phyloP scores from a whole-genome alignment of 1,140 invertebrate genomes.

The Drosophila busckii region DNA sequence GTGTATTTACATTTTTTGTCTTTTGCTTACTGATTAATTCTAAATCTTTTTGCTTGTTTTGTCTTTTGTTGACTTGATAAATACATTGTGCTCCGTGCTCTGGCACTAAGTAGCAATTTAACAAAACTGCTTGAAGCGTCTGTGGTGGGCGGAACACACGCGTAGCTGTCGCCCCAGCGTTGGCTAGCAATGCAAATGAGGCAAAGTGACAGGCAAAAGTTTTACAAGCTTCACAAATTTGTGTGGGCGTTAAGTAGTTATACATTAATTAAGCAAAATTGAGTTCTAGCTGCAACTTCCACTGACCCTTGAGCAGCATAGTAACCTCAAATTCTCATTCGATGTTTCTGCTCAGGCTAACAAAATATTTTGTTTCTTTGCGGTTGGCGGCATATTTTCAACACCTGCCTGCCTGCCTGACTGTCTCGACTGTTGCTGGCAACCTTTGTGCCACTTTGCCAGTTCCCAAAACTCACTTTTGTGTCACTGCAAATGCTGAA shows the following conservation, averaged over 20 bases:
- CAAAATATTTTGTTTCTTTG: slow-evolving; percentile 51
- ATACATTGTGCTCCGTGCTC: slow-evolving; percentile 40
- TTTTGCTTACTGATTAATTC: slow-evolving; percentile 32
- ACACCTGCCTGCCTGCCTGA: slow-evolving; percentile 66
- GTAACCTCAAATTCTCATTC: slow-evolving; percentile 60
- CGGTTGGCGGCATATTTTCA: slow-evolving; percentile 69
- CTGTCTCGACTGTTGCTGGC: slow-evolving; percentile 52
- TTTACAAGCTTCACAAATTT: too few relatives aligned
- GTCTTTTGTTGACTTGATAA: slow-evolving; percentile 36
- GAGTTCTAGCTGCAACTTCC: not conserved
- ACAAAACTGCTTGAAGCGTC: slow-evolving; percentile 8
- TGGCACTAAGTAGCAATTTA: slow-evolving; percentile 64
- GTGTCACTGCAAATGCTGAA: slow-evolving; percentile 55
- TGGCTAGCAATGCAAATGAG: slow-evolving; percentile 32
- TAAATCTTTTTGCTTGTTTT: slow-evolving; percentile 35
- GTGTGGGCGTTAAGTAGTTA: slow-evolving; percentile 20
- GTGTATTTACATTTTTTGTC: slow-evolving; percentile 31
- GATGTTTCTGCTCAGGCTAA: slow-evolving; percentile 26
- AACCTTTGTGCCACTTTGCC: slow-evolving; percentile 75
- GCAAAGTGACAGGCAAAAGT: slow-evolving; percentile 30
- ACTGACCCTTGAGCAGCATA: slow-evolving; percentile 27
- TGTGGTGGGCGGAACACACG: slow-evolving; percentile 29
- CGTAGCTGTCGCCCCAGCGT: too few relatives aligned
- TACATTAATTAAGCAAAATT: too few relatives aligned
- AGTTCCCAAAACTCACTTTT: slow-evolving; percentile 75